Evolutionary conservation across 2,113 vertebrate genomes (phyloP).

Genomic region (Mobula hypostoma): DNA sequence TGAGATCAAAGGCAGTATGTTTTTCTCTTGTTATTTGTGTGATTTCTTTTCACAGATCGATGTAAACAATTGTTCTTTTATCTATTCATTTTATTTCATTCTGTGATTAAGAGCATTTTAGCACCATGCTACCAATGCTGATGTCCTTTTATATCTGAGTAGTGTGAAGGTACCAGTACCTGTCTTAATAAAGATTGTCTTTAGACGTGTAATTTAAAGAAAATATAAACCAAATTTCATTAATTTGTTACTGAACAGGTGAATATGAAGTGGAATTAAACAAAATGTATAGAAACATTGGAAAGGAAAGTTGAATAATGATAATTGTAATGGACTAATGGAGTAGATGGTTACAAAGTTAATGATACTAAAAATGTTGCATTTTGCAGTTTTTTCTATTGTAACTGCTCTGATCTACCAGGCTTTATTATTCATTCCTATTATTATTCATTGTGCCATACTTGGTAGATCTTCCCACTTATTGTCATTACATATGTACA

Average conservation of each 20-base stretch:
- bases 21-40: neutral
- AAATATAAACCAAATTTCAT: slow-evolving; percentile 29
- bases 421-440: slow-evolving; percentile 31
- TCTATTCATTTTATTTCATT: slow-evolving; percentile 16
- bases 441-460: slow-evolving; percentile 34
- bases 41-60: neutral
- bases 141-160: neutral
- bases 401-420: neutral
- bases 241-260: slow-evolving; percentile 23
- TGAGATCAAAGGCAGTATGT: neutral
- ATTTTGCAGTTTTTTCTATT: slow-evolving; percentile 24
- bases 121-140: neutral
- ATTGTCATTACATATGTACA: slow-evolving; percentile 24
- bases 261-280: slow-evolving; percentile 17
- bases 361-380: slow-evolving; percentile 18
- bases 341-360: neutral
- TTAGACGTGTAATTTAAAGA: slow-evolving; percentile 18
- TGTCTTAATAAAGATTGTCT: slow-evolving; percentile 12
- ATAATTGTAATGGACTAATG: slow-evolving; percentile 19
- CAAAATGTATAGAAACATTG: neutral
- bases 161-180: neutral
- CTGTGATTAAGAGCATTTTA: slow-evolving; percentile 14
- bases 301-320: neutral
- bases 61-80: slow-evolving; percentile 12
- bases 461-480: slow-evolving; percentile 29